Evolutionary conservation across 2,888 invertebrate species (phyloP), one percentile per base, ranked within the genome.

Genomic region (Gymnosoma rotundatum): DNA sequence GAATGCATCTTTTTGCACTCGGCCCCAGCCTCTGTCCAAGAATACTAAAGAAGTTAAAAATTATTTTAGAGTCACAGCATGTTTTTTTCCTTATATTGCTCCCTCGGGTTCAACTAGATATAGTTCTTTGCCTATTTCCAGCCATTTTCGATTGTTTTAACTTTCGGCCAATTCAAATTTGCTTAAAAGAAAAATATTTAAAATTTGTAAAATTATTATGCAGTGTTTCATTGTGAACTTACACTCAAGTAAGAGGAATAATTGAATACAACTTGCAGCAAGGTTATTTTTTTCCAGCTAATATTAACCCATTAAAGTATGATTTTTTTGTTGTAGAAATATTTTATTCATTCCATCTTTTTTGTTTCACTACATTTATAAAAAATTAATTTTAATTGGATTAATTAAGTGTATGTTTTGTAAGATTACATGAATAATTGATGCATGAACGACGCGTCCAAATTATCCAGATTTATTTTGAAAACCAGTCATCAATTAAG

Each of bases 21-120:
- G 8, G 1, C 12, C 6, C 0, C 7, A 3, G 84, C 84, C 12
- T 74, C 42, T 21, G 78, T 60, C 81, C 84, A 84, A 16, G 81
- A 70, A 32, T 52, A 78, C 84, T 84, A 18, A 6, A 42, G 36
- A 10, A 20, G 6, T 10, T 36, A 42, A 25, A 52, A 60, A 42
- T 20, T n/a, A n/a, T 48, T 48, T 45, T 16, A 45, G 12, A 3
- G 38, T 56, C 16, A 14, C 16, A 38, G n/a, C 18, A 42, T 21
- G 7, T 20, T 42, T 12, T 20, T 42, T 16, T 14, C 12, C 36
- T 60, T n/a, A 1, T 36, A 78, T 78, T 9, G n/a, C n/a, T 2
- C 18, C 67, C 14, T 74, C 16, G 0, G 78, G 63, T 16, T 83
- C 78, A 20, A 83, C 8, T 5, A 38, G 67, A 74, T 21, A 83